Percentiles rank a stretch among this genome's conserved stretches.
Evolutionary conservation across 2,888 invertebrate genomes (phyloP).

Genomic region (Pantelozetes paolii): DNA sequence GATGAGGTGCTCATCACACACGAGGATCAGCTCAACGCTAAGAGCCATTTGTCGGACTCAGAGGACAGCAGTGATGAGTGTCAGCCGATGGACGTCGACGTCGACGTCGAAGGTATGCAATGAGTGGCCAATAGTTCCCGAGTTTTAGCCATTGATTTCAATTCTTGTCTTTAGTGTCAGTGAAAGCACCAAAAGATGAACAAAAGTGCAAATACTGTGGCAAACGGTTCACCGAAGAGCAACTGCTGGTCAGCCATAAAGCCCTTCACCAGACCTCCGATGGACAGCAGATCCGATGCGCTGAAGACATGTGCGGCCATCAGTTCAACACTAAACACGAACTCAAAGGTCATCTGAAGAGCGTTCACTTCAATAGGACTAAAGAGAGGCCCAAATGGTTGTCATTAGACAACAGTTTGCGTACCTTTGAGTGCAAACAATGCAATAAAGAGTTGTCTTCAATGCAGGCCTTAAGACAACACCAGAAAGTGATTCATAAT

Average conservation of each 20-base stretch:
- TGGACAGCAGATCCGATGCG: constrained; percentile 4
- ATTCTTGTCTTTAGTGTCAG: neutral
- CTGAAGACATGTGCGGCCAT: neutral
- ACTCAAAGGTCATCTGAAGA: neutral
- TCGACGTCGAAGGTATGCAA: neutral
- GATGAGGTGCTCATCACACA: neutral
- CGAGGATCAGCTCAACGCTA: constrained; percentile 1
- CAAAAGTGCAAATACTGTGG: constrained; percentile 16
- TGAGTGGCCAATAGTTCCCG: neutral
- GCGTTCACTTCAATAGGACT: neutral
- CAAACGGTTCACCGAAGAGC: neutral
- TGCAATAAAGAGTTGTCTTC: neutral
- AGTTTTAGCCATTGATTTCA: no score
- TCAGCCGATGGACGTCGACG: neutral
- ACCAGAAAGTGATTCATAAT: neutral
- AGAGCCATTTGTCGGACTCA: neutral
- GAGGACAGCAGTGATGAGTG: neutral
- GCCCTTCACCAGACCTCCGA: neutral
- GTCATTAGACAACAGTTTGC: neutral
- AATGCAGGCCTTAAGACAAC: neutral
- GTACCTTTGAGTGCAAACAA: neutral
- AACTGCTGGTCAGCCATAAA: neutral
- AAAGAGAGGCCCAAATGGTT: neutral
- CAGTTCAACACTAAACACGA: neutral
- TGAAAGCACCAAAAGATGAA: neutral